Base-by-base conservation (phyloP, 2,113 vertebrate species). In the Malaclemys terrapin region DNA sequence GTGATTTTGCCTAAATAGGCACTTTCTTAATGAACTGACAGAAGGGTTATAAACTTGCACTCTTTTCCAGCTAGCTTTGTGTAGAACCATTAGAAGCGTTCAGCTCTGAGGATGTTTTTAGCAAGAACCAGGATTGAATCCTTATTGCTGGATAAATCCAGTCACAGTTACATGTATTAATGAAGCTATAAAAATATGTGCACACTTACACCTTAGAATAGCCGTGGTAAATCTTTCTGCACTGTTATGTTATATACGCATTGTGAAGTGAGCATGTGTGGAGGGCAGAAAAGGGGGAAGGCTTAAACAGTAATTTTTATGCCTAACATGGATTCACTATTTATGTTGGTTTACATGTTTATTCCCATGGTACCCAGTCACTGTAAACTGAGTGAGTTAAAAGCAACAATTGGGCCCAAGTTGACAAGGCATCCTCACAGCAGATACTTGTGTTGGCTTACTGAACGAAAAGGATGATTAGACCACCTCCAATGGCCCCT, bases 1-100 rank as follows among this genome's bases (percentile, higher is more conserved):
- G 82, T 76, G 91, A 91, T 85, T 95, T 96, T 95, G 94, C 84
- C 95, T 97, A 92, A 95, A 96, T 94, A 97, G 94, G 94, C 94
- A 95, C 90, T 94, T 95, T 90, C 90, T 98, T 95, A 96, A 97
- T 78, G 65, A 96, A 95, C 72, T 62, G 93, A 94, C 86, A 91
- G 89, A 94, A 62, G 31, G 84, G 80, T 95, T 96, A 94, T 5
- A 88, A 89, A 95, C 89, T 95, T 96, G 92, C 90, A 95, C 82
- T 94, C 93, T 80, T 94, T 92, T 90, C 85, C 92, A 57, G 89
- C 83, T 57, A 82, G 56, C 85, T 49, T 7, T 91, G 87, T 91
- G 93, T 72, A 72, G 54, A 75, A 76, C 87, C 89, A 93, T 91
- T 57, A 84, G 45, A 69, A 53, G 65, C 17, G 25, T 31, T 89